Base-by-base conservation (phyloP, 2,888 invertebrate species). In the Lamellibrachia satsuma region DNA sequence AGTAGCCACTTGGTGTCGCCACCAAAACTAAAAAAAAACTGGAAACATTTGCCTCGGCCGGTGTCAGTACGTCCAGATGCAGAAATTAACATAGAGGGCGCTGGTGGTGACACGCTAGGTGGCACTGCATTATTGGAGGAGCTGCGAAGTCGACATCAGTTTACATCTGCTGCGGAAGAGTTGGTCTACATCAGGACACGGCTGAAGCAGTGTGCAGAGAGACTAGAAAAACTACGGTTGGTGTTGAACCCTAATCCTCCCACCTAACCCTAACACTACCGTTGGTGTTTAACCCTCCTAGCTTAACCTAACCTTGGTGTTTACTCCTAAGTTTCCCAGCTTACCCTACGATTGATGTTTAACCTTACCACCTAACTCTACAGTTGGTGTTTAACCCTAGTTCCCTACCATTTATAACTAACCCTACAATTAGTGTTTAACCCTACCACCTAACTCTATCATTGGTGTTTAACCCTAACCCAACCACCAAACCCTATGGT, bases 171-270 rank as follows among this genome's bases (percentile, higher is more conserved):
- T 75, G 93, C 93, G 75, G 94, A 94, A 90, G 95, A 95, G 93
- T 94, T 95, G n/a, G 92, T 95, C 6, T 91, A 93, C 52, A 95
- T 95, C 39, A 94, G 95, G 92, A 95, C 95, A 92, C 93, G 93
- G 91, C 93, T 95, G 93, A 94, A 94, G 91, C 93, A 93, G 52
- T 95, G 95, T 94, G 94, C 94, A 52, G 93, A 94, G 51, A 94
- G 95, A 92, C 95, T 95, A 93, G 95, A 95, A 92, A 95, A 94
- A 93, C 93, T 95, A 11, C 95, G 95, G 95, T 95, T 93, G 93
- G 94, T 92, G n/a, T 27, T 55, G 0, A 22, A 22, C 15, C 22
- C 75, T n/a, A 22, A 6, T 75, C 15, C 22, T 4, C 15, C 2
- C 15, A 15, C 22, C 75, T 15, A 75, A 75, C 22, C 55, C 55